These are phyloP conservation scores for Brachylomia viminalis DNA, from an alignment of 2,888 invertebrate species.

Conservation along the genomic window DNA sequence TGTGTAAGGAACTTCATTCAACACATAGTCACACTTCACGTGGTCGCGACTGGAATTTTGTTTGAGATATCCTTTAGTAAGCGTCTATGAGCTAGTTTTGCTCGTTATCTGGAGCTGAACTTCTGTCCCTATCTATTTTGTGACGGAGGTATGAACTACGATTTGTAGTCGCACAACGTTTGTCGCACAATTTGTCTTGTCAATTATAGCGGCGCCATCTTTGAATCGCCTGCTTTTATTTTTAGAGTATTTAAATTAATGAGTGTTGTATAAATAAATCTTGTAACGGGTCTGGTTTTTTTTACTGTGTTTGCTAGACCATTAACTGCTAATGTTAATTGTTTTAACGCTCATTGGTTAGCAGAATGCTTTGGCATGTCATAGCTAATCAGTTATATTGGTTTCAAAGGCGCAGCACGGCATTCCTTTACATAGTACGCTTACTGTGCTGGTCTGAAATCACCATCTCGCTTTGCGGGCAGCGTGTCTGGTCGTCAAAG, in stretches of 20 bases:
- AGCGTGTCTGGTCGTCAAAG: not conserved
- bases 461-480: not conserved
- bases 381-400: not conserved
- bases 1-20: too few relatives aligned
- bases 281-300: not conserved
- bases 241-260: conserved; percentile 26
- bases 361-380: not conserved
- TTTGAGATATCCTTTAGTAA: too few relatives aligned
- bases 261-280: conserved; percentile 10
- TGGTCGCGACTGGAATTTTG: too few relatives aligned
- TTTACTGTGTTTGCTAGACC: not conserved
- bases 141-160: conserved; percentile 14
- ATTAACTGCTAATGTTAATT: not conserved
- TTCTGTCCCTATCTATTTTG: conserved; percentile 4
- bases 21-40: too few relatives aligned
- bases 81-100: not conserved
- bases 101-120: not conserved
- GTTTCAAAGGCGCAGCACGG: not conserved
- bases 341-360: not conserved
- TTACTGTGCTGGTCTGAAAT: not conserved
- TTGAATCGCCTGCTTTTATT: conserved; percentile 34
- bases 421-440: not conserved
- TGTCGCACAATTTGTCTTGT: conserved; percentile 53
- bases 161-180: conserved; percentile 43
- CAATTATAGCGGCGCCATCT: conserved; percentile 27